A percentile compares a stretch with the other conserved stretches of the same genome.
Evolutionary conservation across 2,113 vertebrate genomes (phyloP).

Genomic region (Sinocyclocheilus rhinocerous): DNA sequence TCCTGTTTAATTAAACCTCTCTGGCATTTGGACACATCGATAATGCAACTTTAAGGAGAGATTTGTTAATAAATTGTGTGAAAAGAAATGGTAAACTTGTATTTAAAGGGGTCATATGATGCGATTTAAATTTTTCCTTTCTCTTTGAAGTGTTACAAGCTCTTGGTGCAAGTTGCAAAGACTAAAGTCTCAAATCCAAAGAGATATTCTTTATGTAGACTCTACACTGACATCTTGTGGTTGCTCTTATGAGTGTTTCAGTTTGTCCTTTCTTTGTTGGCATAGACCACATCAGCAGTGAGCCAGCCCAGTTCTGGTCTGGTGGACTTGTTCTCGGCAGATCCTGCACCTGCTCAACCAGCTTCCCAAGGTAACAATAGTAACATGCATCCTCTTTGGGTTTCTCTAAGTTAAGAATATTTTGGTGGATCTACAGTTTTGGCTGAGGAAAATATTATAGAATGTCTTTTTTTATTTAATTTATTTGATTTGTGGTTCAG

Average conservation of each 20-base stretch:
- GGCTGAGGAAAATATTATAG: background rate
- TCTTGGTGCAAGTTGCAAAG: too few species aligned
- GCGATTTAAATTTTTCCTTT: too few species aligned
- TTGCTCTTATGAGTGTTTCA: constrained; percentile 20
- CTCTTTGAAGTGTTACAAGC: too few species aligned
- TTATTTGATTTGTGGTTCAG: background rate
- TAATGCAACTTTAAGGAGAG: background rate
- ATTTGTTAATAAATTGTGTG: background rate
- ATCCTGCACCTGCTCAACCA: constrained; percentile 69
- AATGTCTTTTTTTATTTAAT: background rate
- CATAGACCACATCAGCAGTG: constrained; percentile 73
- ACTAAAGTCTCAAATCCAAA: too few species aligned
- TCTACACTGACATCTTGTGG: constrained; percentile 41
- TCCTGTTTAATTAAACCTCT: background rate
- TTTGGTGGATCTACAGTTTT: background rate
- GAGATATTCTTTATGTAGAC: too few species aligned
- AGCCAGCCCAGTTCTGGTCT: constrained; percentile 79
- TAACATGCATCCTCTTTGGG: background rate
- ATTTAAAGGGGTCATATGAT: too few species aligned
- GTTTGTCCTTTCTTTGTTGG: background rate
- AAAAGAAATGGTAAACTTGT: background rate
- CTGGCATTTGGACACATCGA: background rate
- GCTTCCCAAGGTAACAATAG: constrained; percentile 75
- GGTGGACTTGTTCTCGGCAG: constrained; percentile 88
- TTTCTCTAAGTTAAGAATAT: background rate